Conservation (phyloP, 2,113 vertebrate genomes). For the Chascanopsetta lugubris region DNA sequence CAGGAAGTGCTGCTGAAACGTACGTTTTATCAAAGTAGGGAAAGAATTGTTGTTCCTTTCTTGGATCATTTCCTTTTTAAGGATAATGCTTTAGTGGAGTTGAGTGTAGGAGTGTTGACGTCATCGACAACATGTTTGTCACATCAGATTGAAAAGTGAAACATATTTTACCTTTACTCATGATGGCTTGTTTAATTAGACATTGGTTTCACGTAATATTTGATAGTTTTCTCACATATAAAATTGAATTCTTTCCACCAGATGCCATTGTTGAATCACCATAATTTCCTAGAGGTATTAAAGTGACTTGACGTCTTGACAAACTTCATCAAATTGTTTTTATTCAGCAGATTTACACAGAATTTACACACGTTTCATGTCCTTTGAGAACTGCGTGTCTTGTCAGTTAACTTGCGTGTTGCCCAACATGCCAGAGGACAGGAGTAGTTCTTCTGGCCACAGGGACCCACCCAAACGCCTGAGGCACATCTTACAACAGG, state of each 20-base stretch:
- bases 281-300: neutral
- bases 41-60: neutral
- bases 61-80: neutral
- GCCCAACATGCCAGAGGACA: constrained; percentile 31
- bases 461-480: constrained; percentile 53
- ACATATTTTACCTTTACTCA: too few species aligned
- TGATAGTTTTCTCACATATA: neutral
- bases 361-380: constrained; percentile 1
- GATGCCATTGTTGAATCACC: neutral
- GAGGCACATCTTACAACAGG: constrained; percentile 14
- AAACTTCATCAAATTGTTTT: neutral
- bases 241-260: neutral
- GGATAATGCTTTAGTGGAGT: neutral
- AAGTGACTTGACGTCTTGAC: neutral
- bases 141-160: constrained; percentile 7
- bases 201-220: neutral
- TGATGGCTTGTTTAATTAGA: neutral
- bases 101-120: neutral
- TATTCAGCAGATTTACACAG: neutral
- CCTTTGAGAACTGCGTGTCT: neutral
- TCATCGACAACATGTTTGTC: neutral
- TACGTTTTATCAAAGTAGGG: neutral
- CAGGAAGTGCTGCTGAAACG: constrained; percentile 65
- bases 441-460: constrained; percentile 20
- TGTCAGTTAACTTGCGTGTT: constrained; percentile 6